Evolutionary conservation across 2,888 invertebrate genomes (phyloP).

Genomic region (Boloria selene): DNA sequence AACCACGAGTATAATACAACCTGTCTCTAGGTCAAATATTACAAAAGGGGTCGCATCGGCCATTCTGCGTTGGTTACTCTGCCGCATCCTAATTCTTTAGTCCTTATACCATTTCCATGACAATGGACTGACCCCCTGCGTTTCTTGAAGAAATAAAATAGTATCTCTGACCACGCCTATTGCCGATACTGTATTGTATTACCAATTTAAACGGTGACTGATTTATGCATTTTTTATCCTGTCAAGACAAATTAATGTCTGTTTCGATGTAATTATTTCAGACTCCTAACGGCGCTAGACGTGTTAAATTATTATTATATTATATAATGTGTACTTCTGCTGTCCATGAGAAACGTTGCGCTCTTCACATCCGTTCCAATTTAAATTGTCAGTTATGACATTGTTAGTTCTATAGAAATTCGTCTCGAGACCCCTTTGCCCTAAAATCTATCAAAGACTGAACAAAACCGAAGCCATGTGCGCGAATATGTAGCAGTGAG

Average conservation of each 20-base stretch:
- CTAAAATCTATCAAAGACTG: conserved; percentile 51
- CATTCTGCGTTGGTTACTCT: conserved; percentile 57
- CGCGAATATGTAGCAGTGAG: conserved; percentile 75
- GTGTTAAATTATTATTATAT: background rate
- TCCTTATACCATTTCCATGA: conserved; percentile 58
- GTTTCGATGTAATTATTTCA: conserved; percentile 24
- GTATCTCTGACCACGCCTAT: conserved; percentile 55
- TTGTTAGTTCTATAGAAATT: conserved; percentile 45
- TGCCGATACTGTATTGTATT: conserved; percentile 48
- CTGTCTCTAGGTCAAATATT: conserved; percentile 65
- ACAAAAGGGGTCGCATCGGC: conserved; percentile 55
- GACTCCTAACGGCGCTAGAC: conserved; percentile 1
- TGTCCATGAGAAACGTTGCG: conserved; percentile 9
- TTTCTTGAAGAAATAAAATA: conserved; percentile 54
- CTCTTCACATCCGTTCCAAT: conserved; percentile 45
- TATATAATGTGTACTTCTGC: background rate
- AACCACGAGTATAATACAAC: conserved; percentile 56
- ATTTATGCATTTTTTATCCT: conserved; percentile 46
- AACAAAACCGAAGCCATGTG: conserved; percentile 69
- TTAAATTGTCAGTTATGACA: conserved; percentile 43
- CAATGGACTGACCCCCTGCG: conserved; percentile 65
- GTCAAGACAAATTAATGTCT: conserved; percentile 25
- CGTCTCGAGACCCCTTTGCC: conserved; percentile 55
- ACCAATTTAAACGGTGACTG: conserved; percentile 49
- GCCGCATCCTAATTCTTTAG: conserved; percentile 55